Evolutionary conservation across 1,140 invertebrate genomes (phyloP).

Genomic region (Trichoplusia ni): DNA sequence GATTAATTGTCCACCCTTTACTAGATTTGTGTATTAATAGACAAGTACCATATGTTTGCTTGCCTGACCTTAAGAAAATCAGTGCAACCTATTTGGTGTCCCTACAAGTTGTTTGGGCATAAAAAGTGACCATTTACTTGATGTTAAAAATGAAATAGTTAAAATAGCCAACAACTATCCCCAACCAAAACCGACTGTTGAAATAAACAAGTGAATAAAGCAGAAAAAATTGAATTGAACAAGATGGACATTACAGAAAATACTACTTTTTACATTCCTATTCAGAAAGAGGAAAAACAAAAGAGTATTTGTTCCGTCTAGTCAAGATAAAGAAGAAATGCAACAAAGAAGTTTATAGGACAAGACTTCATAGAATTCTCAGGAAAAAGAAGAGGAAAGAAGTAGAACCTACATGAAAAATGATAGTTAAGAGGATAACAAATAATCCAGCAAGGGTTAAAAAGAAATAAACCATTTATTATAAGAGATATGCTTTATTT

Average conservation of each 20-base stretch:
- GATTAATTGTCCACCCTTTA: constrained; percentile 58
- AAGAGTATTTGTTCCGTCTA: constrained; percentile 63
- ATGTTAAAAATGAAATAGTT: constrained; percentile 42
- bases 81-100: constrained; percentile 53
- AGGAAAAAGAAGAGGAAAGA: constrained; percentile 33
- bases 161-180: constrained; percentile 44
- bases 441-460: constrained; percentile 65
- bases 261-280: constrained; percentile 48
- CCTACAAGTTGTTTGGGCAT: constrained; percentile 64
- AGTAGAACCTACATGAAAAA: constrained; percentile 60
- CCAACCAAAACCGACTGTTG: neutral
- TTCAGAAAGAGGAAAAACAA: constrained; percentile 58
- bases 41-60: constrained; percentile 54
- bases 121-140: constrained; percentile 41
- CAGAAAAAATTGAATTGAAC: constrained; percentile 24
- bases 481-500: constrained; percentile 57
- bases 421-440: constrained; percentile 65
- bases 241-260: constrained; percentile 21
- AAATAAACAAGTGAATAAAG: neutral
- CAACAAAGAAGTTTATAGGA: constrained; percentile 48
- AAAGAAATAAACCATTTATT: constrained; percentile 46
- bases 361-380: constrained; percentile 66
- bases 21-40: constrained; percentile 49
- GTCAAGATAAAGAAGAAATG: constrained; percentile 28
- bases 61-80: constrained; percentile 49